Conservation (phyloP, 2,888 invertebrate species). For the Eilema caniola region DNA sequence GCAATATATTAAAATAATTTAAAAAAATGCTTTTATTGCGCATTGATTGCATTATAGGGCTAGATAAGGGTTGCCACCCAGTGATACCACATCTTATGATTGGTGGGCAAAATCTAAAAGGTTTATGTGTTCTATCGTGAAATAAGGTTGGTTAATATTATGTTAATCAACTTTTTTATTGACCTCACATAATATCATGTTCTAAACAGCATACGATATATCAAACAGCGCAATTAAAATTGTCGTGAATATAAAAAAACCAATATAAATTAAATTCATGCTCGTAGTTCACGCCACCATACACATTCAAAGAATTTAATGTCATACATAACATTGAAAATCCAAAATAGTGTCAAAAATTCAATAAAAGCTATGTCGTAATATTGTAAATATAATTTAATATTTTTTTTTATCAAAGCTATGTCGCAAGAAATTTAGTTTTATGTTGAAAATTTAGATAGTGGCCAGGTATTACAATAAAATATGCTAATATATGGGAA, state of each 20-base stretch:
- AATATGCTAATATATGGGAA: conserved; percentile 1
- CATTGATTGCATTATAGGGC: neutral
- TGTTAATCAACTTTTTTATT: no score
- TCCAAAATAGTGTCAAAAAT: neutral
- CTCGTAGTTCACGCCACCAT: neutral
- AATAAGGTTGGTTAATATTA: no score
- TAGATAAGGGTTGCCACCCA: neutral
- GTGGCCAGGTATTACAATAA: neutral
- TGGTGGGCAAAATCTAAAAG: neutral
- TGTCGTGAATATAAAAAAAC: no score
- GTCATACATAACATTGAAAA: neutral
- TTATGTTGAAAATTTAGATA: neutral
- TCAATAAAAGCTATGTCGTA: neutral
- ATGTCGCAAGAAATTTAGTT: neutral
- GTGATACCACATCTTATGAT: neutral
- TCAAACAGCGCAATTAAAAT: no score
- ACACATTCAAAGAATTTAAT: neutral
- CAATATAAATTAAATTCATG: neutral
- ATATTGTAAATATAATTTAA: neutral
- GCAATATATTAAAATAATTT: neutral
- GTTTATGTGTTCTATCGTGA: no score
- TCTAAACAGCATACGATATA: no score
- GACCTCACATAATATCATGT: no score
- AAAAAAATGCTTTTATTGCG: neutral
- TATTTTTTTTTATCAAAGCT: neutral